Conservation (phyloP, 1,140 invertebrate genomes). For the Camponotus pennsylvanicus region DNA sequence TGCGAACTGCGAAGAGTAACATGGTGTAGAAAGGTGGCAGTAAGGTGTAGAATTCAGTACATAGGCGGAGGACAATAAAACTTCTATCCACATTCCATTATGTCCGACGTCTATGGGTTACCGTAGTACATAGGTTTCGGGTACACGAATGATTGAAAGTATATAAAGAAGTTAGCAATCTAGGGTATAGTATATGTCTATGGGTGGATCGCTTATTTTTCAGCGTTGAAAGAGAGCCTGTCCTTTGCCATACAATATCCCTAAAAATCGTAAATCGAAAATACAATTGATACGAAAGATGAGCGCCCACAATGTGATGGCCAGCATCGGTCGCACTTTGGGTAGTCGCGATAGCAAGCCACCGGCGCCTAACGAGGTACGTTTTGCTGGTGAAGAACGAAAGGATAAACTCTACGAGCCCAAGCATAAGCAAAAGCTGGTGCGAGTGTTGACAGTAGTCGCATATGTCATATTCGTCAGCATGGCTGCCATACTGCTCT, state of each 20-base stretch:
- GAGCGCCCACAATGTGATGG: slow-evolving; percentile 85
- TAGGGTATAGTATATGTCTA: too few species aligned
- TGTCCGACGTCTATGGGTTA: too few species aligned
- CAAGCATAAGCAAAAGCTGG: slow-evolving; percentile 94
- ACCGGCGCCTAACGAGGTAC: slow-evolving; percentile 88
- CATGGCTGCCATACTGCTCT: slow-evolving; percentile 97
- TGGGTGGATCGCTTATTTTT: slow-evolving; percentile 24
- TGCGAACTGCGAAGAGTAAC: too few species aligned
- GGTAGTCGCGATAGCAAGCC: slow-evolving; percentile 80
- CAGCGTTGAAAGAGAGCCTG: not conserved
- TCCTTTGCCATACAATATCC: not conserved
- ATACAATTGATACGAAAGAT: slow-evolving; percentile 84
- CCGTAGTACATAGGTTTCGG: too few species aligned
- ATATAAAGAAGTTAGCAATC: too few species aligned
- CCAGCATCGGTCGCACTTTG: slow-evolving; percentile 82
- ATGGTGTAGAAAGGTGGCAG: too few species aligned
- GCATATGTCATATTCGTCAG: slow-evolving; percentile 98
- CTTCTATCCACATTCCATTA: too few species aligned
- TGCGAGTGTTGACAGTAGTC: slow-evolving; percentile 97
- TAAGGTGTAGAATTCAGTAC: too few species aligned
- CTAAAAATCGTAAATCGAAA: not conserved
- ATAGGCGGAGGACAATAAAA: too few species aligned
- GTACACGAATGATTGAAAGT: too few species aligned
- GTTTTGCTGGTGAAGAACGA: slow-evolving; percentile 91
- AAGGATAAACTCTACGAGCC: slow-evolving; percentile 93